Evolutionary conservation across 92 coral and sea anemone genomes (phyloP).

Genomic region (Palythoa heliodiscus): DNA sequence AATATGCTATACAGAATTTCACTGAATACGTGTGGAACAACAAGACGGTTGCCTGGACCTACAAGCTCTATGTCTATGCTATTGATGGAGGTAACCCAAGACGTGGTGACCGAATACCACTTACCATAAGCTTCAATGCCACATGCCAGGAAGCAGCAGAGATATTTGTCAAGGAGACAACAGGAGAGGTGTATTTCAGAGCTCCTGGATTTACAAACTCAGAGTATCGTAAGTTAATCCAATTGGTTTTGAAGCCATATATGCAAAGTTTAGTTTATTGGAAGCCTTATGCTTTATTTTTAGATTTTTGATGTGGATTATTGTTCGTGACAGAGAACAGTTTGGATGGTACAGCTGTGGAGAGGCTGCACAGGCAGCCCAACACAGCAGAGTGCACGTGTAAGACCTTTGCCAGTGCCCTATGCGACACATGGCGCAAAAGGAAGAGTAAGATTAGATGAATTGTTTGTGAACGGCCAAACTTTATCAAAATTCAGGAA

Average conservation of each 20-base stretch:
- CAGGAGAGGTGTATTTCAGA: slow-evolving; percentile 92
- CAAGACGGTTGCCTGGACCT: slow-evolving; percentile 77
- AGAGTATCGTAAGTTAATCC: slow-evolving; percentile 81
- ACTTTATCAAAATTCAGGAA: too few species aligned
- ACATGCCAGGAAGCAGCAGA: slow-evolving; percentile 82
- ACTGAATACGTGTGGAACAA: slow-evolving; percentile 87
- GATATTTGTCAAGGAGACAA: slow-evolving; percentile 66
- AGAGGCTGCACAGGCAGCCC: too few species aligned
- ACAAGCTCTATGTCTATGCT: slow-evolving; percentile 80
- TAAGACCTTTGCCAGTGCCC: too few species aligned
- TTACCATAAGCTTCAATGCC: slow-evolving; percentile 86
- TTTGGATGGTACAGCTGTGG: too few species aligned
- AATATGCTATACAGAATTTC: slow-evolving; percentile 71
- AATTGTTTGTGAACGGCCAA: too few species aligned
- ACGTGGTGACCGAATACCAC: slow-evolving; percentile 82
- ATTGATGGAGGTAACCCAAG: slow-evolving; percentile 92
- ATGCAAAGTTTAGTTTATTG: background rate
- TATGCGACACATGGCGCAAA: too few species aligned
- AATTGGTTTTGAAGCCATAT: background rate
- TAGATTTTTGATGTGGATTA: too few species aligned
- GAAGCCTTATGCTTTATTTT: too few species aligned
- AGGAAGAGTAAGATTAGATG: too few species aligned
- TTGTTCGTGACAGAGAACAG: too few species aligned
- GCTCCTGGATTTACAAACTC: slow-evolving; percentile 93
- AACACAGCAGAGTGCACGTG: too few species aligned